Evolutionary conservation across 2,113 vertebrate species (phyloP), one percentile per base, ranked within the genome.

Genomic region (Microtus montanus): DNA sequence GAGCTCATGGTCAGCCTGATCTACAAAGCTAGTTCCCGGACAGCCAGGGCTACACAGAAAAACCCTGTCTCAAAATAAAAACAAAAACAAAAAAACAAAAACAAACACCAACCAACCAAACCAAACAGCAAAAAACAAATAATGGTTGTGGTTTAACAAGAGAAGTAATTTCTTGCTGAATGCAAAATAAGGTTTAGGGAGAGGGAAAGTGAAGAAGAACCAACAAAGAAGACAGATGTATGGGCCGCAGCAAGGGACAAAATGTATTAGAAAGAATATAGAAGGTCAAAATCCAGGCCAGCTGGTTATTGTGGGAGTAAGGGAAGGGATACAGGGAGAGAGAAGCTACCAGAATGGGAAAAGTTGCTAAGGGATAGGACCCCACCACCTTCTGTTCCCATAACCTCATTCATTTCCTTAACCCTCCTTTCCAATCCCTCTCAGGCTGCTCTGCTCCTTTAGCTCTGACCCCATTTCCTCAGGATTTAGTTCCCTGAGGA

Each of bases 381-480:
- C 77, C 93, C 94, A 87, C 94, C 49, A 94, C 91, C 74, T 63
- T 87, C 95, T 92, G 97, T 96, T 97, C 97, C 75, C 95, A 68
- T 97, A 97, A 97, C 97, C 97, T 97, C 97, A 97, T 97, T 97
- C 95, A 70, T 96, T 95, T 90, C 95, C 41, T 93, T 90, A 77
- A 54, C 73, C 70, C 92, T 95, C 96, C 93, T 97, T 96, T 87
- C 93, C 92, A 82, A 17, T 90, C 87, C 94, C 90, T 91, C 95
- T 96, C 93, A 63, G 66, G 71, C 84, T 93, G 94, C 85, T 92
- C 94, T 63, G 75, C 92, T 97, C 96, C 97, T 96, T 94, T 49
- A 64, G 97, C 70, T 93, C 97, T 97, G 97, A 97, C 97, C 97
- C 97, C 97, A 85, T 97, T 97, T 97, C 96, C 94, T 97, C 84